phyloP scores from a whole-genome alignment of 2,797 vertebrate species.

The Simalia tracyae region DNA sequence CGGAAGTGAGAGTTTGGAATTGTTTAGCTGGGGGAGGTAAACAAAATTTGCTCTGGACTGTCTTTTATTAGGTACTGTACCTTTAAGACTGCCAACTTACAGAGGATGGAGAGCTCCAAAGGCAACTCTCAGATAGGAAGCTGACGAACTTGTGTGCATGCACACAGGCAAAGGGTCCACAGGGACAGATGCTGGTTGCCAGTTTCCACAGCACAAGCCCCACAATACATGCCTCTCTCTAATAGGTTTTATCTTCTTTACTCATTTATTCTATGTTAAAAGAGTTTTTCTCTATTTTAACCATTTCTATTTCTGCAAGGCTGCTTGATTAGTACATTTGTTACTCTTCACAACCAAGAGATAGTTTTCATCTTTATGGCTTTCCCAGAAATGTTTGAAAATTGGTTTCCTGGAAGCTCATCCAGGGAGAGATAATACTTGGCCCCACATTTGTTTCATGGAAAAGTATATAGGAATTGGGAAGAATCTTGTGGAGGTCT shows the following conservation, averaged over 20 bases:
- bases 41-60: too few relatives aligned
- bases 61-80: not conserved
- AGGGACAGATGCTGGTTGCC: not conserved
- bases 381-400: not conserved
- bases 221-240: not conserved
- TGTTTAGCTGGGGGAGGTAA: too few relatives aligned
- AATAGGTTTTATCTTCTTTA: not conserved
- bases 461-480: not conserved
- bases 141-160: not conserved
- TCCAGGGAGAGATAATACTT: not conserved
- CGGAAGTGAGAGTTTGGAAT: too few relatives aligned
- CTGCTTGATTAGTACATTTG: not conserved
- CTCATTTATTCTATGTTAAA: not conserved
- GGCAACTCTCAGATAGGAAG: not conserved
- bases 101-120: not conserved
- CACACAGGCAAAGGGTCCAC: not conserved
- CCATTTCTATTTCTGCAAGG: not conserved
- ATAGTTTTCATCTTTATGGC: not conserved
- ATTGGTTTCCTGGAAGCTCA: not conserved
- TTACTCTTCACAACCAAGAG: not conserved
- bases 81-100: not conserved
- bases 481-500: constrained; percentile 12
- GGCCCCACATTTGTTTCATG: not conserved
- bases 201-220: not conserved
- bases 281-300: not conserved